A percentile compares a stretch with the other conserved stretches of the same genome.
Evolutionary conservation across 2,888 invertebrate species (phyloP).

Genomic region (Caradrina kadenii): DNA sequence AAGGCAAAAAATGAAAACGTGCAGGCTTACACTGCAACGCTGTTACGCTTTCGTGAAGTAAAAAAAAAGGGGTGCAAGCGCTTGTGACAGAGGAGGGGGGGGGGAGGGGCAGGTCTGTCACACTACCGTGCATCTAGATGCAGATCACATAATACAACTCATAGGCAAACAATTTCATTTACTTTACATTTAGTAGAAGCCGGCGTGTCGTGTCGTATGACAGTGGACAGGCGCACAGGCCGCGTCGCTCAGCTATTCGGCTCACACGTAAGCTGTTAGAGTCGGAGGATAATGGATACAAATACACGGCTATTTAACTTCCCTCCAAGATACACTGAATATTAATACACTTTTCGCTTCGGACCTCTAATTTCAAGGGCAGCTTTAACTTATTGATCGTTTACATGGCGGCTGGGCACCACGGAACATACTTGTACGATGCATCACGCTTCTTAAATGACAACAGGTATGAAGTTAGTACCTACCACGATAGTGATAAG

Average conservation of each 20-base stretch:
- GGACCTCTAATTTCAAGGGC: conserved; percentile 79
- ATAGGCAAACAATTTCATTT: neutral
- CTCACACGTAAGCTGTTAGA: conserved; percentile 81
- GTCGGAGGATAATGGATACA: conserved; percentile 85
- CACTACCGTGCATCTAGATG: too few species aligned
- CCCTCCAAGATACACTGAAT: conserved; percentile 81
- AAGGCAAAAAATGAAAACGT: too few species aligned
- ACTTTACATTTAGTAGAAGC: neutral
- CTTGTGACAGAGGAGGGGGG: too few species aligned
- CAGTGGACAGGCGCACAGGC: conserved; percentile 46
- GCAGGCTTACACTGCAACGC: too few species aligned
- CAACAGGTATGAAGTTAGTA: neutral
- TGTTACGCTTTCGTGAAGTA: too few species aligned
- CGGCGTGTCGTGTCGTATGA: conserved; percentile 40
- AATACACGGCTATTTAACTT: conserved; percentile 88
- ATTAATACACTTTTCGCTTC: conserved; percentile 79
- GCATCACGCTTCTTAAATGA: conserved; percentile 5
- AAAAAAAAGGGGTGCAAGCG: too few species aligned
- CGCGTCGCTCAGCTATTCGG: conserved; percentile 75
- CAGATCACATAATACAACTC: neutral
- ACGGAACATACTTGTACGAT: conserved; percentile 5
- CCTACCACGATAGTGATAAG: neutral
- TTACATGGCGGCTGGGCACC: conserved; percentile 64
- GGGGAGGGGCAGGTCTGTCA: too few species aligned
- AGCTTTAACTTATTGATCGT: conserved; percentile 65